Base-by-base conservation (phyloP, 2,888 invertebrate species). In the Altica lythri region DNA sequence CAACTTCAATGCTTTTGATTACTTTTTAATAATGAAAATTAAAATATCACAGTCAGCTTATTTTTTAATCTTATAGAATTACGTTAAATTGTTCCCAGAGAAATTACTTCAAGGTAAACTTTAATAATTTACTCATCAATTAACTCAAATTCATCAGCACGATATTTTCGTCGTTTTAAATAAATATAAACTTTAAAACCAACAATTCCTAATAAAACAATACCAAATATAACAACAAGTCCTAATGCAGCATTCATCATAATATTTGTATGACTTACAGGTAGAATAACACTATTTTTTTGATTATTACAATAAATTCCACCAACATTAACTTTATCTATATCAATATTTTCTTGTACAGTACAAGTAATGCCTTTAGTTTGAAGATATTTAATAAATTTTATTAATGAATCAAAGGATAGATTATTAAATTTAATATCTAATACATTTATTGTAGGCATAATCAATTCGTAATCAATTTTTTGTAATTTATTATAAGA, bases 361-460 rank as follows among this genome's bases (percentile, higher is more conserved):
- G 69, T 73, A 48, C 68, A 75, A 25, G 61, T 67, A 2, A 75
- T 68, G 13, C 58, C 45, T 43, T 68, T 71, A 4, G 49, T 61
- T 27, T 67, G 66, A 18, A 75, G 63, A 61, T 66, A 75, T n/a
- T 43, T 53, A 6, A 75, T 69, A 57, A 74, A 70, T 47, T 70
- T 65, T 1, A 60, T 52, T 16, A 76, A 53, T 48, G 69, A 66
- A 22, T 69, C 68, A 43, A 75, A 76, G 4, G 73, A 66, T 10
- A 76, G 55, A 13, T 62, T 48, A 58, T 76, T 76, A 18, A 66
- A 67, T 49, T 71, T 71, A 1, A 75, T 65, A 57, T 74, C 72
- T 16, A 76, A 68, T 10, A 65, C 63, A 18, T 62, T 62, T 32
- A 76, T 59, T 34, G 66, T 65, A 2, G 70, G 69, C 37, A 75